Evolutionary conservation across 2,888 invertebrate genomes (phyloP).

Genomic region (Leptopilina myrica): DNA sequence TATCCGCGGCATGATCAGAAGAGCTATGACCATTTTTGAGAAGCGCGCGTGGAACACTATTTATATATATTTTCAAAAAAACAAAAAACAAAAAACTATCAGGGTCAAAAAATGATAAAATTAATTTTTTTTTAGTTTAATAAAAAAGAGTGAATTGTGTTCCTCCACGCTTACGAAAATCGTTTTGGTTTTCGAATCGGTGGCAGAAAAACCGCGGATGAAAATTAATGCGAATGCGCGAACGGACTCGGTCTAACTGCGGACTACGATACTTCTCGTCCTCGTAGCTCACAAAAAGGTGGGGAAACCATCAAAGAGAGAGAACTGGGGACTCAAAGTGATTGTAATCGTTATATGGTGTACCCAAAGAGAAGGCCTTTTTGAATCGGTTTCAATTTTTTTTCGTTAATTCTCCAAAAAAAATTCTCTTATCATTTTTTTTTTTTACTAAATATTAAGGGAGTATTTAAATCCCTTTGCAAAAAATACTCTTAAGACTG

Average conservation of each 20-base stretch:
- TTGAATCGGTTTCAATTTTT: conserved; percentile 45
- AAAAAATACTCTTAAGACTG: too few relatives aligned
- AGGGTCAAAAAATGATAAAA: background rate
- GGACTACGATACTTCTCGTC: conserved; percentile 69
- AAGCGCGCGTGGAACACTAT: conserved; percentile 10
- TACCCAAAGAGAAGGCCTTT: conserved; percentile 50
- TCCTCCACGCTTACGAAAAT: conserved; percentile 47
- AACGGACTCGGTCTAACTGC: conserved; percentile 75
- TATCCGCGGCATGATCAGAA: conserved; percentile 30
- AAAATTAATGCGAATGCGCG: conserved; percentile 74
- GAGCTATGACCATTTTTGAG: conserved; percentile 26
- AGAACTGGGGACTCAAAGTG: conserved; percentile 55
- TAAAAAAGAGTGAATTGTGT: conserved; percentile 2
- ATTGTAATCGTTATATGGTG: conserved; percentile 52
- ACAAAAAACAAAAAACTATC: background rate
- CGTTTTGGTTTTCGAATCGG: conserved; percentile 47
- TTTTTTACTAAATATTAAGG: too few relatives aligned
- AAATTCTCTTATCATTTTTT: background rate
- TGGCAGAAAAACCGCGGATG: conserved; percentile 56
- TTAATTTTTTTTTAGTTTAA: conserved; percentile 27
- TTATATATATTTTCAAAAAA: background rate
- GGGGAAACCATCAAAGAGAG: conserved; percentile 48
- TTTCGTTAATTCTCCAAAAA: conserved; percentile 40
- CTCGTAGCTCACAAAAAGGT: conserved; percentile 62
- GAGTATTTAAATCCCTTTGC: too few relatives aligned